Base-by-base conservation (phyloP, 2,888 invertebrate genomes). In the Cenopis cana region DNA sequence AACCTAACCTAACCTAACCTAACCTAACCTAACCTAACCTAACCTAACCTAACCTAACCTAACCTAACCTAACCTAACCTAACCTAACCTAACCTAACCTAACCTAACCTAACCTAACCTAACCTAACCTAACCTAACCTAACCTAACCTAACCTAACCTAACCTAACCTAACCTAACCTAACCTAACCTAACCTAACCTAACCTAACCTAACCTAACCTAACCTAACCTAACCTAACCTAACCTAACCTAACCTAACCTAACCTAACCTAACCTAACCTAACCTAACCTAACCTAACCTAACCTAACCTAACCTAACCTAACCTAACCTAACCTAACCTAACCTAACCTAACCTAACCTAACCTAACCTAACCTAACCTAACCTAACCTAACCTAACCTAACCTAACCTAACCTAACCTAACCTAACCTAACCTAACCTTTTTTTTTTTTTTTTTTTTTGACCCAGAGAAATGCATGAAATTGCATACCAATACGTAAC, bases 161-260 rank as follows among this genome's bases (percentile, higher is more conserved):
- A 64, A 64, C 64, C 54, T 64, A 52, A 52, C 36, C 54, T 64
- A 36, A 8, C 3, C 18, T 59, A 0, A 8, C 4, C 18, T 36
- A 2, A 49, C 55, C 46, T 50, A 56, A 49, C 71, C 73, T 67
- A 69, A 69, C 71, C 69, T 67, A 60, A 60, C 60, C 60, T 60
- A 60, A 60, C 60, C 60, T 60, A 60, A 60, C 60, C 60, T 60
- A 60, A 60, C 60, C 62, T 62, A 62, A 62, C 62, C 62, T 62
- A 62, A 72, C 73, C 74, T 74, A 74, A 74, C 74, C 74, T 74
- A 74, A 74, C 76, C 74, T 74, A 76, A 74, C 76, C 74, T 74
- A 74, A 74, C 76, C 73, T 74, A 74, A 74, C 76, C 74, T 74
- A 74, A 74, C 74, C 74, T 74, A 76, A 73, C 74, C 73, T 72